phyloP scores from a whole-genome alignment of 2,888 invertebrate species.

The Phaonia tiefii region DNA sequence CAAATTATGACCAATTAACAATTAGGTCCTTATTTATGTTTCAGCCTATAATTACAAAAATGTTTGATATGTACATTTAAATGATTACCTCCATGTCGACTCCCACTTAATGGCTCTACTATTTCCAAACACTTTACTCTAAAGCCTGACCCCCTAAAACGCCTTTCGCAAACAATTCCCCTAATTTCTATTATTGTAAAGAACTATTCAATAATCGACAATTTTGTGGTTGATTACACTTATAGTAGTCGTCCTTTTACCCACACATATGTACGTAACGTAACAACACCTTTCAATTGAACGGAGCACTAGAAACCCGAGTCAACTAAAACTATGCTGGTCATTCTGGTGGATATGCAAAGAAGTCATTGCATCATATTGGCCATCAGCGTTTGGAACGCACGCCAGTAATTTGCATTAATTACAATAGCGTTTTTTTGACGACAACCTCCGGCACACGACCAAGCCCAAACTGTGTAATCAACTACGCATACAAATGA shows the following conservation, averaged over 20 bases:
- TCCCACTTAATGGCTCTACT: too few species aligned
- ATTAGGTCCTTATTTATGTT: conserved; percentile 9
- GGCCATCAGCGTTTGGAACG: background rate
- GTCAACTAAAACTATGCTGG: conserved; percentile 33
- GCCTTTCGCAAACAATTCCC: conserved; percentile 27
- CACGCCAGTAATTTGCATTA: conserved; percentile 61
- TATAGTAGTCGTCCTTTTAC: conserved; percentile 3
- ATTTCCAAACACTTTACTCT: too few species aligned
- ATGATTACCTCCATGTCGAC: too few species aligned
- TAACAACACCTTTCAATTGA: conserved; percentile 52
- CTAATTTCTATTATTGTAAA: conserved; percentile 35
- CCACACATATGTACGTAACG: too few species aligned
- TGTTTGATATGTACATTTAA: too few species aligned
- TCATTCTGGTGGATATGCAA: too few species aligned
- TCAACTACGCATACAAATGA: conserved; percentile 6
- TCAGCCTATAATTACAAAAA: conserved; percentile 26
- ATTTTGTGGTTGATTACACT: conserved; percentile 51
- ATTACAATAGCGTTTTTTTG: conserved; percentile 60
- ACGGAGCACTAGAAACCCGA: background rate
- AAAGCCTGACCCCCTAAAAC: background rate
- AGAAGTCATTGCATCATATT: too few species aligned
- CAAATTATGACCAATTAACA: conserved; percentile 23
- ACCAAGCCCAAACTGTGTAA: conserved; percentile 40
- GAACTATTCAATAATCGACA: background rate
- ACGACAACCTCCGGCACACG: conserved; percentile 49